phyloP scores from a whole-genome alignment of 2,888 invertebrate species.

The Noctuana brunneofusca region DNA sequence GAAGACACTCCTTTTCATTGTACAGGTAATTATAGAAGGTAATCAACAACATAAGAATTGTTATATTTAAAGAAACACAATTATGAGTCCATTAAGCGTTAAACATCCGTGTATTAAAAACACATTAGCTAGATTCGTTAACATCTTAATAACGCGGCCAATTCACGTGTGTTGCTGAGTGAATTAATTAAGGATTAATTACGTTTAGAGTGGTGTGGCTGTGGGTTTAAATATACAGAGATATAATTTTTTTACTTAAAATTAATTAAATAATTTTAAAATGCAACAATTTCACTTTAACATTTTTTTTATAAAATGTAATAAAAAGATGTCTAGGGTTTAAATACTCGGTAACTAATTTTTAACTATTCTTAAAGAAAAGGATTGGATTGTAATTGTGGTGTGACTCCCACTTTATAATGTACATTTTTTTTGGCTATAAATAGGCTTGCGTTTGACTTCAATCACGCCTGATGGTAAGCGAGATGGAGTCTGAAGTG shows the following conservation, averaged over 20 bases:
- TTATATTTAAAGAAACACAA: slow-evolving; percentile 32
- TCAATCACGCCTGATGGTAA: too few relatives aligned
- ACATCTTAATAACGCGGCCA: slow-evolving; percentile 42
- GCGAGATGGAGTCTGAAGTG: too few relatives aligned
- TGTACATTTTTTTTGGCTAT: too few relatives aligned
- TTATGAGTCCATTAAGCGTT: slow-evolving; percentile 40
- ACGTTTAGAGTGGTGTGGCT: slow-evolving; percentile 3
- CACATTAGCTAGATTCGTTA: slow-evolving; percentile 42
- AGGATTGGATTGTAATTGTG: too few relatives aligned
- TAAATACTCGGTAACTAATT: too few relatives aligned
- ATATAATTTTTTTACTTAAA: not conserved
- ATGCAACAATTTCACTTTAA: too few relatives aligned
- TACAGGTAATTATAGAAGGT: slow-evolving; percentile 1
- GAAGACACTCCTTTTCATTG: not conserved
- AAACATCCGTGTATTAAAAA: slow-evolving; percentile 43
- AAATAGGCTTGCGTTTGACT: too few relatives aligned
- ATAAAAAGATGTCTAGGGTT: too few relatives aligned
- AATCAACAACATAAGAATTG: not conserved
- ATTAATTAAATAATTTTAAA: too few relatives aligned
- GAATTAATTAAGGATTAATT: slow-evolving; percentile 26
- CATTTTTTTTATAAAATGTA: too few relatives aligned
- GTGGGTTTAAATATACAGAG: not conserved
- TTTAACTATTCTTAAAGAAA: too few relatives aligned
- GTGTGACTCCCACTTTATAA: too few relatives aligned
- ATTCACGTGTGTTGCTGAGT: slow-evolving; percentile 33